Evolutionary conservation across 1,140 invertebrate genomes (phyloP), one percentile per base, ranked within the genome.

Genomic region (Trichonephila clavata): DNA sequence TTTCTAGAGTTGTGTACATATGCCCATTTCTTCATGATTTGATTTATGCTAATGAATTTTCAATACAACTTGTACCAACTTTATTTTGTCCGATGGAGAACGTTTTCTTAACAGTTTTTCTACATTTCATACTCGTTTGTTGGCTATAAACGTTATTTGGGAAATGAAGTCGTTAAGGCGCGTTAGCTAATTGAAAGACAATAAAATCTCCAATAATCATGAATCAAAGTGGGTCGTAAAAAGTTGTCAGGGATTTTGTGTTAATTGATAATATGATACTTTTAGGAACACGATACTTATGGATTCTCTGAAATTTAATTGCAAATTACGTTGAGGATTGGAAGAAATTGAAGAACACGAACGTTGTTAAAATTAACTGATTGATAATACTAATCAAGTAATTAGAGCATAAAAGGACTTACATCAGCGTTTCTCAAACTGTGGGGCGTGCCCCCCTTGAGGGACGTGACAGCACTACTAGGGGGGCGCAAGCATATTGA

Each of bases 41-140:
- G 71, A 77, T 77, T 77, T 77, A 77, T 77, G 32, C 71, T 77
- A 77, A 77, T 77, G 71, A 18, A 18, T 77, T 77, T 77, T 77
- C 71, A 77, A 77, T 77, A 77, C 71, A 77, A 77, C 27, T 39
- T 77, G 68, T 39, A 32, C 71, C 71, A 77, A 77, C 71, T 32
- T 77, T 4, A 27, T 39, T 32, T 27, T 77, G 32, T 20, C 32
- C 32, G 14, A 18, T 20, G 14, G 27, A 77, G 6, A 16, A 32
- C 27, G 27, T 39, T 77, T 27, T 24, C 32, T 77, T 39, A 77
- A 77, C 32, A 32, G 32, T 39, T 39, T 27, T 6, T 0, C 71
- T 39, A 3, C 32, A 77, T 27, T 77, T 39, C 27, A 77, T 77
- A 77, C 71, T 16, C 71, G 14, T 77, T 39, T 39, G 10, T 13